Conservation (phyloP, 2,113 vertebrate species). For the Phylloscopus trochilus region DNA sequence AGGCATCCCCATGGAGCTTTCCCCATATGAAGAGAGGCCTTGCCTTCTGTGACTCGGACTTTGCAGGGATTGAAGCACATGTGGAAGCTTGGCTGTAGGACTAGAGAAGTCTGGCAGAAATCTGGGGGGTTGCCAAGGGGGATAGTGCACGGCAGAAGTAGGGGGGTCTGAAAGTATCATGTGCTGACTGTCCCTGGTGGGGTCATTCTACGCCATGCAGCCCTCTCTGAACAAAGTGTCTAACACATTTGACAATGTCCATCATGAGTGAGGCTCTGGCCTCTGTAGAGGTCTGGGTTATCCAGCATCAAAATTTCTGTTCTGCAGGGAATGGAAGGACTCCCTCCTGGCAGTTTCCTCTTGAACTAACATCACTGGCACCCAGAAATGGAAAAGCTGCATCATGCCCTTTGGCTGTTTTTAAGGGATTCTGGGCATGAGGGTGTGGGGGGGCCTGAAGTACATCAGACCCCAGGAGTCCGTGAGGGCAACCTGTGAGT, state of each 20-base stretch:
- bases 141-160: not conserved
- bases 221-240: not conserved
- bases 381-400: not conserved
- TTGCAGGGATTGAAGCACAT: not conserved
- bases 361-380: not conserved
- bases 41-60: not conserved
- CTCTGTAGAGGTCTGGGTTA: not conserved
- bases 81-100: not conserved
- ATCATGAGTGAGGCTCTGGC: not conserved
- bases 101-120: not conserved
- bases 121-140: not conserved
- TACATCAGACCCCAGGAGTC: not conserved
- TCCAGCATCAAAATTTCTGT: not conserved
- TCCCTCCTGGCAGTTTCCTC: not conserved
- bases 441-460: not conserved
- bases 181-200: not conserved
- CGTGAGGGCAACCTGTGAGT: not conserved
- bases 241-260: not conserved
- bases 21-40: not conserved
- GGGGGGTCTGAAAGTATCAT: rapidly evolving
- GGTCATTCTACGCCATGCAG: not conserved
- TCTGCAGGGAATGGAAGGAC: not conserved
- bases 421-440: not conserved
- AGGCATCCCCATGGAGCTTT: not conserved
- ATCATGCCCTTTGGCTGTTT: not conserved